A percentile compares a stretch with the other conserved stretches of the same genome.
These are phyloP conservation scores for Clamator glandarius DNA, from an alignment of 2,797 vertebrate genomes.

Conservation along the genomic window DNA sequence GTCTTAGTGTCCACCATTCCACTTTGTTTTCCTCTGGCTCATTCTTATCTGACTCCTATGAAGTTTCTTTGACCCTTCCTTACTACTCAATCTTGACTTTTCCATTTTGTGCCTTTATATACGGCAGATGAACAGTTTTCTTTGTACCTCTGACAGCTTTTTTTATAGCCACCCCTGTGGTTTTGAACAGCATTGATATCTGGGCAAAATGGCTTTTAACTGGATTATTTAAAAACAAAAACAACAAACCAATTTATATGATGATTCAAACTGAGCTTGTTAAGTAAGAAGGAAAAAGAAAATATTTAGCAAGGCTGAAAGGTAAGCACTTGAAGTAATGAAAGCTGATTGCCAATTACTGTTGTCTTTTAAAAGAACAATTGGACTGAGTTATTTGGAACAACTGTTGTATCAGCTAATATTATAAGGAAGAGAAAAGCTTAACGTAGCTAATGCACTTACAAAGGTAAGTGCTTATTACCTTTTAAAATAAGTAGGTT, in stretches of 20 bases:
- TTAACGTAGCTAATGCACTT: not conserved
- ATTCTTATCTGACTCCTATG: not conserved
- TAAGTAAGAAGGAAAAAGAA: not conserved
- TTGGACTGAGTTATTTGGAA: not conserved
- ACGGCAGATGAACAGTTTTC: not conserved
- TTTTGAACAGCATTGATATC: conserved; percentile 39
- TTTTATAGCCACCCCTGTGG: not conserved
- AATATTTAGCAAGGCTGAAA: conserved; percentile 5
- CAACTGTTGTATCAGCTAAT: not conserved
- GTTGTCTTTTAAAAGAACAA: not conserved
- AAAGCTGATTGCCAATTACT: not conserved
- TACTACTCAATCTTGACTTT: not conserved
- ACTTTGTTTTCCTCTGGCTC: not conserved
- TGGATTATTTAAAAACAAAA: conserved; percentile 34
- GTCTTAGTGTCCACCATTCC: not conserved
- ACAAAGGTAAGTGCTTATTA: not conserved
- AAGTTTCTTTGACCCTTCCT: conserved; percentile 53
- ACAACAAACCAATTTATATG: not conserved
- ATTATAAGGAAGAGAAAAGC: not conserved
- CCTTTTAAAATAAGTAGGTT: not conserved
- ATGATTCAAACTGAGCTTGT: not conserved
- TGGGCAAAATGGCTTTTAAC: conserved; percentile 14
- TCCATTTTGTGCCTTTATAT: conserved; percentile 10
- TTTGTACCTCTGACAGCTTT: conserved; percentile 27
- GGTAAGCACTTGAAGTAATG: conserved; percentile 3